phyloP scores from a whole-genome alignment of 2,113 vertebrate species.

The Chelonoidis abingdonii region DNA sequence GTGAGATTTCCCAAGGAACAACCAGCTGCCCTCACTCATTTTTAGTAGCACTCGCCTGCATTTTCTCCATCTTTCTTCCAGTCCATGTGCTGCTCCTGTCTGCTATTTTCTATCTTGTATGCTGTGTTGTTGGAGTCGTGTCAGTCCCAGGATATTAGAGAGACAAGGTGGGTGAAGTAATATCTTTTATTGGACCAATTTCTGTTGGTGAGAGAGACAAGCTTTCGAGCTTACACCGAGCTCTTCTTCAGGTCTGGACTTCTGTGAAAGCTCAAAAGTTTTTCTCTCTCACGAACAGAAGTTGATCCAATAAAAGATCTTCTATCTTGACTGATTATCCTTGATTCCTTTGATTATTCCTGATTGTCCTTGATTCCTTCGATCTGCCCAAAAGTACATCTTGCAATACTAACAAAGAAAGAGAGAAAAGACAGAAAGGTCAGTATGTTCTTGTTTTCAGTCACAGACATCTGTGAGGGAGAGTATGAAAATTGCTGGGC shows the following conservation, averaged over 20 bases:
- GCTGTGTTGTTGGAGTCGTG: too few species aligned
- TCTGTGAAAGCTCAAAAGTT: too few species aligned
- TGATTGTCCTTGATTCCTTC: slow-evolving; percentile 64
- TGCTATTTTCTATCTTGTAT: background rate
- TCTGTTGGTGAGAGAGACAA: too few species aligned
- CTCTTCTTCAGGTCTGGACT: too few species aligned
- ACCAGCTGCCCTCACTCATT: background rate
- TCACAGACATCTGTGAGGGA: slow-evolving; percentile 47
- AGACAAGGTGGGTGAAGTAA: too few species aligned
- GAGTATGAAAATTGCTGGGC: slow-evolving; percentile 59
- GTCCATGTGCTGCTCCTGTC: slow-evolving; percentile 31
- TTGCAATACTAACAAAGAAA: slow-evolving; percentile 45
- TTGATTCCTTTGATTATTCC: slow-evolving; percentile 48
- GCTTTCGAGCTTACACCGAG: too few species aligned
- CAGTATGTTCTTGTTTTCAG: slow-evolving; percentile 41
- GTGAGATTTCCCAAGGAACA: slow-evolving; percentile 58
- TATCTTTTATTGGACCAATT: too few species aligned
- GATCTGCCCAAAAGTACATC: slow-evolving; percentile 57
- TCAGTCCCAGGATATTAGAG: too few species aligned
- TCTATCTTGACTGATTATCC: slow-evolving; percentile 61
- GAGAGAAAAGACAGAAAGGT: slow-evolving; percentile 54
- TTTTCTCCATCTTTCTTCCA: slow-evolving; percentile 54
- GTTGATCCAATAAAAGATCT: background rate
- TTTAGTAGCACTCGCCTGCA: slow-evolving; percentile 39
- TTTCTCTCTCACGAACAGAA: too few species aligned